phyloP scores from a whole-genome alignment of 2,113 vertebrate genomes.

The Leuciscus idus region DNA sequence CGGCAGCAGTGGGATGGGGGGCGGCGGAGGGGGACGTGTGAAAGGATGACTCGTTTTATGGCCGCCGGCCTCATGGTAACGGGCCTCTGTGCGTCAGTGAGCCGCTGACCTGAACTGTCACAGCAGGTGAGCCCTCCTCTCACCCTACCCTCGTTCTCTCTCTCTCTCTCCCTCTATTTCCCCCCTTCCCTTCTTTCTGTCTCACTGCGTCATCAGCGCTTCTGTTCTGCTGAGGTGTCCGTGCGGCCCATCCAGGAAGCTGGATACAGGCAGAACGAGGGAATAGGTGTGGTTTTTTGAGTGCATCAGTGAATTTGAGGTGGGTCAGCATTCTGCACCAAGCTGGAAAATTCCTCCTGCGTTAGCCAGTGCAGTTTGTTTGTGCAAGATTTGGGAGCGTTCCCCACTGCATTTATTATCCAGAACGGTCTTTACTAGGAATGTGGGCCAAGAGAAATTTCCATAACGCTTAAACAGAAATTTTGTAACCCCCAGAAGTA shows the following conservation, averaged over 20 bases:
- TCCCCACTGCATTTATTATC: conserved; percentile 58
- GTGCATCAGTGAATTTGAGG: conserved; percentile 13
- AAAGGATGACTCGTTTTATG: conserved; percentile 61
- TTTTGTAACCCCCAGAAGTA: too few species aligned
- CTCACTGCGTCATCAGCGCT: conserved; percentile 57
- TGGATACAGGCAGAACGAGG: not conserved
- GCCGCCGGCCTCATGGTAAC: conserved; percentile 58
- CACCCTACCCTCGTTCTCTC: conserved; percentile 9
- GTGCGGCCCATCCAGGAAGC: conserved; percentile 36
- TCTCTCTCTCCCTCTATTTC: conserved; percentile 15
- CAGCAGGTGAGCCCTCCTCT: conserved; percentile 39
- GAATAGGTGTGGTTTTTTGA: conserved; percentile 18
- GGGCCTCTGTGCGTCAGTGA: conserved; percentile 43
- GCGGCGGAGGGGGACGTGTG: conserved; percentile 42
- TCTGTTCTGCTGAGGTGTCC: conserved; percentile 36
- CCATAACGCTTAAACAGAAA: not conserved
- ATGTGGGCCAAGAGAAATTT: not conserved
- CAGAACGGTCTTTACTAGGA: conserved; percentile 40
- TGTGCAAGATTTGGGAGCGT: conserved; percentile 46
- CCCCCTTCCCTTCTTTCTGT: conserved; percentile 17
- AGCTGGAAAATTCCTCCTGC: conserved; percentile 55
- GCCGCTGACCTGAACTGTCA: conserved; percentile 46
- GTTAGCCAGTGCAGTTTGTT: conserved; percentile 45
- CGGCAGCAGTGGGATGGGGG: conserved; percentile 41
- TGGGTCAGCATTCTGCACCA: conserved; percentile 42